phyloP scores from a whole-genome alignment of 2,888 invertebrate species.

The Coelogynopora nodosa region DNA sequence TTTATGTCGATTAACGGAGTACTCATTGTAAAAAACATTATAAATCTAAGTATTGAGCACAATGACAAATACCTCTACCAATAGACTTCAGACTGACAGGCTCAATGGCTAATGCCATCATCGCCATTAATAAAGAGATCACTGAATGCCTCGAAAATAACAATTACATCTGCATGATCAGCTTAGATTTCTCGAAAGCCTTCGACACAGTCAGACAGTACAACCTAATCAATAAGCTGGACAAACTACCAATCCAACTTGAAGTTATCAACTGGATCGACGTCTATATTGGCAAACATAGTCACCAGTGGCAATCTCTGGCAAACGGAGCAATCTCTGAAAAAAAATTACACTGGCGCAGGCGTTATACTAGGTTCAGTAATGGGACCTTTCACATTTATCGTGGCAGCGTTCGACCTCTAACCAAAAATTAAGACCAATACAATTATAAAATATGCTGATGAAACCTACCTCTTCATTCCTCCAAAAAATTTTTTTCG shows the following conservation, averaged over 20 bases:
- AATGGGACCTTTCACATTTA: not conserved
- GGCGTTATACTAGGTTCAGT: slow-evolving; percentile 12
- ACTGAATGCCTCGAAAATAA: not conserved
- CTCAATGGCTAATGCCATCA: not conserved
- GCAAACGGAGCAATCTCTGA: not conserved
- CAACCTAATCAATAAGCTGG: slow-evolving; percentile 20
- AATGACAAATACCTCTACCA: not conserved
- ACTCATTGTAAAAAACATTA: not conserved
- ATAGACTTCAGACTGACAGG: not conserved
- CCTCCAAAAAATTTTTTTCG: not conserved
- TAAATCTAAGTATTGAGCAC: not conserved
- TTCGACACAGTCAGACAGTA: not conserved
- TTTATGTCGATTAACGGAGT: not conserved
- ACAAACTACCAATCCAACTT: not conserved
- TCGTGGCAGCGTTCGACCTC: not conserved
- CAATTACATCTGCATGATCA: not conserved
- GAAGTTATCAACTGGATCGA: not conserved
- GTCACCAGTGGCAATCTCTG: not conserved
- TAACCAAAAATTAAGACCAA: slow-evolving; percentile 6
- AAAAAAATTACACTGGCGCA: not conserved
- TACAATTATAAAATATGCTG: not conserved
- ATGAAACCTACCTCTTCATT: not conserved
- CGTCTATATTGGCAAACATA: slow-evolving; percentile 15
- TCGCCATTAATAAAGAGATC: not conserved
- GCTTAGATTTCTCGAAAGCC: not conserved